These are phyloP conservation scores for Picus viridis DNA, from an alignment of 2,797 vertebrate genomes.

Conservation along the genomic window DNA sequence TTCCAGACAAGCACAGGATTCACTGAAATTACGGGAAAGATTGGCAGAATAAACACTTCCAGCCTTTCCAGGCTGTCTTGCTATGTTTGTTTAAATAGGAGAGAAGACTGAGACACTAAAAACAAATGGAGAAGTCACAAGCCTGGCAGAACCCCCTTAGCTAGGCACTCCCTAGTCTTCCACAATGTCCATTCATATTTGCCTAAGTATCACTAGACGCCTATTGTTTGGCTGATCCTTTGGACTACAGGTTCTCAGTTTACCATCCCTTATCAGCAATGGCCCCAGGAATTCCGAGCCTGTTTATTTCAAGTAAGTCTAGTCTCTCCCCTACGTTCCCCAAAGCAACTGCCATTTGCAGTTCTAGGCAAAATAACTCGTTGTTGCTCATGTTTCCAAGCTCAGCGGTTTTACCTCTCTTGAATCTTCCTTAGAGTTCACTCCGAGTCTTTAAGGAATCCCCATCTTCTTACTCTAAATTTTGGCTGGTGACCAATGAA, in stretches of 20 bases:
- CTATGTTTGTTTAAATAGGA: conserved; percentile 20
- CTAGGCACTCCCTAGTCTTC: background rate
- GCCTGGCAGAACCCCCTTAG: background rate
- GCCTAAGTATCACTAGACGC: background rate
- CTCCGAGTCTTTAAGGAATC: background rate
- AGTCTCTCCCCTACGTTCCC: background rate
- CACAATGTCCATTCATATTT: background rate
- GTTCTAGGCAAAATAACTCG: background rate
- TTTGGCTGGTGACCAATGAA: background rate
- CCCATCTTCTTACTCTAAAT: background rate
- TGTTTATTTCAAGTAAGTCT: conserved; percentile 3
- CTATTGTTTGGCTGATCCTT: conserved; percentile 26
- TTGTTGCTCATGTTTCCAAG: background rate
- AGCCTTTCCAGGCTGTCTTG: background rate
- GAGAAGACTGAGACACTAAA: background rate
- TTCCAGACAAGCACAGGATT: background rate
- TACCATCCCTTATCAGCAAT: conserved; percentile 25
- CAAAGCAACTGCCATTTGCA: background rate
- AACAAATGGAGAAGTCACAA: background rate
- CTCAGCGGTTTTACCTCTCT: background rate
- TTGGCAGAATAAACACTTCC: conserved; percentile 46
- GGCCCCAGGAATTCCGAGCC: background rate
- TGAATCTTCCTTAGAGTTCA: background rate
- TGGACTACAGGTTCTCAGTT: conserved; percentile 8
- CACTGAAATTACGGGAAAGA: background rate